Evolutionary conservation across 2,888 invertebrate species (phyloP), one percentile per base, ranked within the genome.

Genomic region (Altica lythri): DNA sequence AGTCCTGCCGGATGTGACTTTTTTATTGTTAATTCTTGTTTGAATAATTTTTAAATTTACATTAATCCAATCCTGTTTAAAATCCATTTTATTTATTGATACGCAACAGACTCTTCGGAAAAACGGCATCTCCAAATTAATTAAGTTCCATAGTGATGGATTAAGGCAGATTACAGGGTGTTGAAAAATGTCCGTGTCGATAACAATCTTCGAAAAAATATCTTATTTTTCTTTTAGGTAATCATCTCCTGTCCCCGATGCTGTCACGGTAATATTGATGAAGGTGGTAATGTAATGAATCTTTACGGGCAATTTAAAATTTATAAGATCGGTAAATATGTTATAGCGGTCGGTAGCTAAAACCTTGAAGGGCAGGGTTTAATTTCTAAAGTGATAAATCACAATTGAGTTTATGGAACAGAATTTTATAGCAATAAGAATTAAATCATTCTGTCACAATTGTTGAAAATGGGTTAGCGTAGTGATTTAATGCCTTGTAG

Each of bases 61-160:
- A n/a, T n/a, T n/a, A n/a, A n/a, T n/a, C n/a, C n/a, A n/a, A n/a
- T n/a, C n/a, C n/a, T n/a, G n/a, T n/a, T 45, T 12, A 8, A 8
- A 10, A 32, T 12, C 19, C 5, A 17, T 18, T 44, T 51, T 37
- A 51, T 51, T 51, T 51, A 51, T 51, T 44, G n/a, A n/a, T n/a
- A 19, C 27, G 14, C 17, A 12, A 45, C 43, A 17, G 19, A 16
- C 25, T 27, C 27, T 51, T 29, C 43, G 19, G n/a, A n/a, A 49
- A 37, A 51, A 51, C 25, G 43, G 18, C 32, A 32, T 34, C 27
- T 22, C 25, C 17, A 49, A 49, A 38, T 51, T 44, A 44, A 51
- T 44, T 51, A 51, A 51, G 6, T 51, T 44, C 13, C n/a, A n/a
- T 17, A 18, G 14, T 25, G 43, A 43, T 50, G 22, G 27, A 35